phyloP scores from a whole-genome alignment of 2,113 vertebrate genomes.

The Machaerirhynchus nigripectus region DNA sequence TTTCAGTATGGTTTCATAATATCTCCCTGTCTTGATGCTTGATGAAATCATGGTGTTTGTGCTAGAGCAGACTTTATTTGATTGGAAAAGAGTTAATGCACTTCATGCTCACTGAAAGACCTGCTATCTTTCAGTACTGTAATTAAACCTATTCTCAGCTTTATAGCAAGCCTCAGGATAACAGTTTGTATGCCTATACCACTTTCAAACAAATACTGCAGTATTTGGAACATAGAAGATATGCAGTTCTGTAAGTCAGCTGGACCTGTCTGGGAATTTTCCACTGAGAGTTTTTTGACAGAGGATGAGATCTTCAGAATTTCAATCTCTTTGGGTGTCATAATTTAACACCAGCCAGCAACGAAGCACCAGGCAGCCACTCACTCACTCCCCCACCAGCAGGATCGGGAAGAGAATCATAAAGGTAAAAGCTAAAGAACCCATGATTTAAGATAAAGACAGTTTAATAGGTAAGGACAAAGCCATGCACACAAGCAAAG shows the following conservation, averaged over 20 bases:
- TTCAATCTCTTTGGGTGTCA: not conserved
- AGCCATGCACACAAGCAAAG: not conserved
- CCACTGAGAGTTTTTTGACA: not conserved
- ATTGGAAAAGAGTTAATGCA: not conserved
- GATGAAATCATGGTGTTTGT: not conserved
- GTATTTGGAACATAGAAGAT: not conserved
- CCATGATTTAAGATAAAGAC: fast-evolving
- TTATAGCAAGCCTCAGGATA: not conserved
- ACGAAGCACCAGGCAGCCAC: fast-evolving
- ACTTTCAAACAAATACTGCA: not conserved
- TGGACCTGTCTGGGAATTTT: not conserved
- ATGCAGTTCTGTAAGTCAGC: not conserved
- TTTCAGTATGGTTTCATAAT: not conserved
- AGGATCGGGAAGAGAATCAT: fast-evolving
- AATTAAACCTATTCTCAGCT: not conserved
- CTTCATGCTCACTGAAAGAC: not conserved
- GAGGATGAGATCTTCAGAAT: not conserved
- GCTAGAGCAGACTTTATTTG: not conserved
- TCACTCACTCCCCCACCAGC: not conserved
- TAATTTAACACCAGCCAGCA: not conserved
- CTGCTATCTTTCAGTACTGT: not conserved
- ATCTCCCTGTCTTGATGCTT: not conserved
- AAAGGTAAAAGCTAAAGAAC: not conserved
- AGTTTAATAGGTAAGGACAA: not conserved
- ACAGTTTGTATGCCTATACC: not conserved